Percentiles rank a stretch among this genome's conserved stretches.
phyloP scores from a whole-genome alignment of 2,888 invertebrate genomes.

The Nomada ferruginata region DNA sequence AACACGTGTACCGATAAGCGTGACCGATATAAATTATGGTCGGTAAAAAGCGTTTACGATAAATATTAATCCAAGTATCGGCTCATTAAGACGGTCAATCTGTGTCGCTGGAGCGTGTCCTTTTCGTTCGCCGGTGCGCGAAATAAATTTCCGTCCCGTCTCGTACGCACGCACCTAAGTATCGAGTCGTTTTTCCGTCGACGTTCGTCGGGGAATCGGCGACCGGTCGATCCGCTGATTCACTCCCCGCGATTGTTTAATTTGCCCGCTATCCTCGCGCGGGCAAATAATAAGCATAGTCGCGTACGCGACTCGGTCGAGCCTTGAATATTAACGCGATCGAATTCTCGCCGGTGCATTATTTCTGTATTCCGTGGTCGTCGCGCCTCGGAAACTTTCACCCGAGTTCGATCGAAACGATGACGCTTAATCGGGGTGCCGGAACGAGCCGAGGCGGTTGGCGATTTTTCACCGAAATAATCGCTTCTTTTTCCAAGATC shows the following conservation, averaged over 20 bases:
- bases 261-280: constrained; percentile 25
- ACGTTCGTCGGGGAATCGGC: too few relatives aligned
- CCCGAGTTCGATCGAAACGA: neutral
- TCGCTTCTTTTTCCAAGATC: constrained; percentile 36
- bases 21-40: constrained; percentile 44
- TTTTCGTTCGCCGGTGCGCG: constrained; percentile 12
- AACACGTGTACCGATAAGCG: constrained; percentile 53
- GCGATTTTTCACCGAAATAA: constrained; percentile 3
- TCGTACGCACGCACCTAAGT: too few relatives aligned
- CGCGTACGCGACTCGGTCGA: constrained; percentile 1
- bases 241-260: constrained; percentile 16
- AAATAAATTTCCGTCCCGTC: constrained; percentile 31
- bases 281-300: constrained; percentile 29
- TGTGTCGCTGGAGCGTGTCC: constrained; percentile 14
- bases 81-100: constrained; percentile 54
- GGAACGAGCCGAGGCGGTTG: neutral
- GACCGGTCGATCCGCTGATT: constrained; percentile 2
- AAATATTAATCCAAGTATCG: constrained; percentile 49
- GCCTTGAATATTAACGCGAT: constrained; percentile 26
- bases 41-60: constrained; percentile 47
- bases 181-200: too few relatives aligned
- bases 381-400: neutral
- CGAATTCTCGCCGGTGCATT: neutral
- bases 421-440: neutral
- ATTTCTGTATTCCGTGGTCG: neutral